Percentiles rank a stretch among this genome's conserved stretches.
These are phyloP conservation scores for Lipotes vexillifer DNA, from an alignment of 2,113 vertebrate species.

Conservation along the genomic window DNA sequence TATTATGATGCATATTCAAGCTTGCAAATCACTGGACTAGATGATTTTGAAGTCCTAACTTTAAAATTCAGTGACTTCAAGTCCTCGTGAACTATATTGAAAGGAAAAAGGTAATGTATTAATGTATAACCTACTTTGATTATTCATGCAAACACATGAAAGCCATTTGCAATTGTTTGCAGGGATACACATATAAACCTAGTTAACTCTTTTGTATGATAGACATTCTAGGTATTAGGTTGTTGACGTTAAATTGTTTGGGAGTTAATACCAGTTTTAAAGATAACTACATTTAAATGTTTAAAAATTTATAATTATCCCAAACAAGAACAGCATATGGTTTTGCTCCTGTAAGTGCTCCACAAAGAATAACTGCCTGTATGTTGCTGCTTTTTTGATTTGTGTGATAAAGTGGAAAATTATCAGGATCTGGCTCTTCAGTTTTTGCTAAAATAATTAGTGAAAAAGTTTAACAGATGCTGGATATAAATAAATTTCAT, in stretches of 20 bases:
- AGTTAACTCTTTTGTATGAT: not conserved
- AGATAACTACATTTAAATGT: conserved; percentile 19
- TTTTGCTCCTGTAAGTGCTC: not conserved
- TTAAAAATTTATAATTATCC: not conserved
- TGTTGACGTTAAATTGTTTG: conserved; percentile 10
- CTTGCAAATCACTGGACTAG: not conserved
- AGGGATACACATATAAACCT: not conserved
- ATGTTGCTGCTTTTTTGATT: not conserved
- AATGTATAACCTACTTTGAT: not conserved
- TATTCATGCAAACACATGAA: conserved; percentile 16
- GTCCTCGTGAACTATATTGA: not conserved
- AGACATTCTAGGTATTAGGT: not conserved
- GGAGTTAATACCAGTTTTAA: not conserved
- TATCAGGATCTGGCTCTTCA: not conserved
- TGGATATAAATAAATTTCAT: conserved; percentile 49
- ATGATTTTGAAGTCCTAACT: not conserved
- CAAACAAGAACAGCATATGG: conserved; percentile 3
- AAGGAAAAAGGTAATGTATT: not conserved
- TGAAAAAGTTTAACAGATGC: conserved; percentile 44
- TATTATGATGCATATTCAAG: not conserved
- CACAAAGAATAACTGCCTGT: not conserved
- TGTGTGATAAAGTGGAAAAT: conserved; percentile 29
- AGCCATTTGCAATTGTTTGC: not conserved
- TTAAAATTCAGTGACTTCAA: not conserved
- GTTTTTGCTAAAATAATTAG: conserved; percentile 51